Conservation (phyloP, 1,140 invertebrate species). For the Drosophila arizonae region DNA sequence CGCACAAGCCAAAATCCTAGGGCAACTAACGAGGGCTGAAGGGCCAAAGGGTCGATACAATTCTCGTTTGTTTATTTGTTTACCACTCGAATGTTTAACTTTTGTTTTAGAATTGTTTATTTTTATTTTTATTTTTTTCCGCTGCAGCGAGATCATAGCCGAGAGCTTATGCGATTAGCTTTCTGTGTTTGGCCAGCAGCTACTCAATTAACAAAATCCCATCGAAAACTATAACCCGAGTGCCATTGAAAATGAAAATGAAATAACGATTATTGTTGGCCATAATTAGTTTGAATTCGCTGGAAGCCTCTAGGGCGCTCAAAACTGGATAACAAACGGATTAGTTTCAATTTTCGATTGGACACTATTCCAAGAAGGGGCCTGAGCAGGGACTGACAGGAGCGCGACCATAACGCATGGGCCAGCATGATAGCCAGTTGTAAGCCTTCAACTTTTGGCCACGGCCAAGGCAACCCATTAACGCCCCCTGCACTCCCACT, state of each 20-base stretch:
- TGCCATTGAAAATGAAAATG: constrained; percentile 26
- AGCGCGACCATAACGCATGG: neutral
- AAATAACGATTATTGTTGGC: constrained; percentile 13
- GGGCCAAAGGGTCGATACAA: neutral
- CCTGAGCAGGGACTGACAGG: constrained; percentile 1
- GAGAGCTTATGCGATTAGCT: constrained; percentile 55
- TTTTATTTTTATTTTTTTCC: constrained; percentile 25
- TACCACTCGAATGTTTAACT: constrained; percentile 26
- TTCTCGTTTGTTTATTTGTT: neutral
- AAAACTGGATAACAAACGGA: constrained; percentile 58
- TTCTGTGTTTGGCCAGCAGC: constrained; percentile 30
- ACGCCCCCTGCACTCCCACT: no score
- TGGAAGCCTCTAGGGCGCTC: constrained; percentile 36
- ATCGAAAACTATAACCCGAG: constrained; percentile 30
- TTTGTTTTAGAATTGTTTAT: constrained; percentile 22
- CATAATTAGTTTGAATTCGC: constrained; percentile 67
- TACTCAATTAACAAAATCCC: constrained; percentile 49
- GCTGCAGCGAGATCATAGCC: constrained; percentile 18
- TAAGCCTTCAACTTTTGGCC: constrained; percentile 7
- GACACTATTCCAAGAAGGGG: constrained; percentile 19
- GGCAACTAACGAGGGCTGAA: no score
- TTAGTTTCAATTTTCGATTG: constrained; percentile 46
- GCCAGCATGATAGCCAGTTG: constrained; percentile 21
- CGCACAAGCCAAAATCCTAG: no score
- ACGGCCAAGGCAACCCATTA: constrained; percentile 12